Evolutionary conservation across 2,113 vertebrate genomes (phyloP), one percentile per base, ranked within the genome.

Genomic region (Archocentrus centrarchus): DNA sequence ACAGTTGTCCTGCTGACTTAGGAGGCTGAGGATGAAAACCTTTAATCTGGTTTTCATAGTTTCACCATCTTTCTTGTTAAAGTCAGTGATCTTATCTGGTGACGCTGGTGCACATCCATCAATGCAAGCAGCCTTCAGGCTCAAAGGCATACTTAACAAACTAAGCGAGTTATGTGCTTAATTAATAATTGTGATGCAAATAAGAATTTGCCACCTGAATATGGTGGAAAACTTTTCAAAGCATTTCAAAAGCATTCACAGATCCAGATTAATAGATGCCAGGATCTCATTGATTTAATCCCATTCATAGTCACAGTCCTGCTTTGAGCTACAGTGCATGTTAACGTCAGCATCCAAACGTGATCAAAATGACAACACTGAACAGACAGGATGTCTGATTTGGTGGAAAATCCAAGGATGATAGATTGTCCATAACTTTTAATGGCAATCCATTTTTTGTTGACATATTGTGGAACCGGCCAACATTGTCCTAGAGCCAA

Each of bases 81-180:
- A 53, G 6, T 44, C 20, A 73, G 44, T 20, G 24, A 53, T 70
- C 53, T 53, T 32, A 53, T 70, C 15, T 53, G 44, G 44, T 50
- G 41, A 50, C 15, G 1, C 3, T 50, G 41, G 41, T 17, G 0
- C 64, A 30, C 41, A 0, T 22, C 41, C 24, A 30, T 20, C 22
- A 50, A 2, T 27, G 39, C 39, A 68, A 68, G 3, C 39, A 68
- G 44, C 63, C 39, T 14, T 24, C 24, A 66, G 7, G 15, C 22
- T 66, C 1, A 0, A 70, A 66, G 11, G 11, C 39, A 3, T 5
- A 11, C 11, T 44, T 13, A 11, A 66, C 0, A 15, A 30, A 50
- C 1, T 1, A 50, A 50, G 27, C 2, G 2, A 70, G 24, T 30
- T 11, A 70, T 30, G 44, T 20, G 3, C 15, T 70, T 70, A 30